Percentiles rank a stretch among this genome's conserved stretches.
Conservation (phyloP, 2,888 invertebrate genomes). For the Notocelia uddmanniana region DNA sequence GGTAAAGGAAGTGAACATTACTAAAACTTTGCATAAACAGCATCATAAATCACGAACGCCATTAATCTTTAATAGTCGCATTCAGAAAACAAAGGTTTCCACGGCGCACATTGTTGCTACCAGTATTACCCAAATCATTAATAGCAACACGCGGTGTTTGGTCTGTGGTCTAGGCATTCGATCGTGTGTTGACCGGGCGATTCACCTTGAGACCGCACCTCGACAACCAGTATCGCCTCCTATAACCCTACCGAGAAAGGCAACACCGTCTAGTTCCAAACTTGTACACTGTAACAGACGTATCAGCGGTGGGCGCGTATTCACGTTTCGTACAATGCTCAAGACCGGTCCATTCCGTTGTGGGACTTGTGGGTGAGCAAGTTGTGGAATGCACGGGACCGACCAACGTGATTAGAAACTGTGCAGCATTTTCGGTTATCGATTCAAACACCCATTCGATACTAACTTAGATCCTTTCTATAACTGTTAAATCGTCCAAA, state of each 20-base stretch:
- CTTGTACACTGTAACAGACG: conserved; percentile 59
- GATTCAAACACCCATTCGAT: conserved; percentile 55
- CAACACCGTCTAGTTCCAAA: conserved; percentile 58
- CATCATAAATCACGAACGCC: conserved; percentile 23
- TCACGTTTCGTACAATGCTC: conserved; percentile 78
- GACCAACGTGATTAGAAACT: conserved; percentile 81
- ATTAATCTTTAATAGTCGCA: conserved; percentile 24
- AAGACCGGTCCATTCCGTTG: conserved; percentile 79
- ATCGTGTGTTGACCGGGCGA: conserved; percentile 81
- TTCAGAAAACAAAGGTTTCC: conserved; percentile 19
- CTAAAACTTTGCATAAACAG: conserved; percentile 12
- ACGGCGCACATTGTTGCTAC: conserved; percentile 53
- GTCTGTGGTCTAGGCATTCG: conserved; percentile 74
- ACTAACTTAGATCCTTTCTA: conserved; percentile 59
- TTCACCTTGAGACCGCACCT: conserved; percentile 83
- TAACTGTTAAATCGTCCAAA: conserved; percentile 47
- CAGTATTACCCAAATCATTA: conserved; percentile 65
- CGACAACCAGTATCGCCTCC: conserved; percentile 57
- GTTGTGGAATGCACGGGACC: conserved; percentile 83
- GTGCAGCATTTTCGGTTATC: conserved; percentile 69
- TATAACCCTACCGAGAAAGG: conserved; percentile 68
- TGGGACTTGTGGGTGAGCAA: conserved; percentile 84
- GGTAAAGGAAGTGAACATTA: conserved; percentile 18
- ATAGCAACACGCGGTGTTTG: conserved; percentile 77
- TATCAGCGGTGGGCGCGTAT: conserved; percentile 67